These are phyloP conservation scores for Acipenser oxyrinchus DNA, from an alignment of 2,797 vertebrate genomes.

Conservation along the genomic window DNA sequence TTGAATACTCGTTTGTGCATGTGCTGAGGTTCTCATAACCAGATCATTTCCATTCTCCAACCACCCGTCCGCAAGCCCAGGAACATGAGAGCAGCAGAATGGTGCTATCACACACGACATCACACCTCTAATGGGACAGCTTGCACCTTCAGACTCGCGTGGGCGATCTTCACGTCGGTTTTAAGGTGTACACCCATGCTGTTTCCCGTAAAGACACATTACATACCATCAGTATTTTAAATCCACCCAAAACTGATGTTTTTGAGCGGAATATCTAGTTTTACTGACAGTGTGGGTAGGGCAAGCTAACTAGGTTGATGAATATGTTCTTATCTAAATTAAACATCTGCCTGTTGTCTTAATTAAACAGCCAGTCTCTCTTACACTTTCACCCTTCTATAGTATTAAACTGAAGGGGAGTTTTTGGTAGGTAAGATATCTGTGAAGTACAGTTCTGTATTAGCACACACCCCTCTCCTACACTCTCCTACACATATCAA, in stretches of 20 bases:
- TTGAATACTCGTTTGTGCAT: not conserved
- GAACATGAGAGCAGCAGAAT: conserved; percentile 3
- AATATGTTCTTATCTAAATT: not conserved
- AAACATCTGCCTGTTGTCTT: too few relatives aligned
- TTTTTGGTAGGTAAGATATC: too few relatives aligned
- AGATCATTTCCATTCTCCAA: not conserved
- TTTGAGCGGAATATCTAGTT: not conserved
- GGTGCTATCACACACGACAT: not conserved
- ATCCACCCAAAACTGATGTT: conserved; percentile 3
- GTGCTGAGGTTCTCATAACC: not conserved
- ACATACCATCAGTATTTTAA: conserved; percentile 4
- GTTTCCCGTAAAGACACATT: conserved; percentile 16
- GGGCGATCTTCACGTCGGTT: not conserved
- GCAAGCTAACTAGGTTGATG: not conserved
- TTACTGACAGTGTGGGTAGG: conserved; percentile 6
- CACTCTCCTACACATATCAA: too few relatives aligned
- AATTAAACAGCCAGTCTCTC: too few relatives aligned
- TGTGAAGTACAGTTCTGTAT: too few relatives aligned
- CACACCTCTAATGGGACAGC: conserved; percentile 6
- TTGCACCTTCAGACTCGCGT: not conserved
- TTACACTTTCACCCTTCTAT: too few relatives aligned
- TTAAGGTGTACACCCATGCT: conserved; percentile 1
- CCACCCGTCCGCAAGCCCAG: not conserved
- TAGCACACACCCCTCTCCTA: too few relatives aligned
- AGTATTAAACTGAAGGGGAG: too few relatives aligned